These are phyloP conservation scores for Ciconia boyciana DNA, from an alignment of 2,113 vertebrate genomes.

Conservation along the genomic window DNA sequence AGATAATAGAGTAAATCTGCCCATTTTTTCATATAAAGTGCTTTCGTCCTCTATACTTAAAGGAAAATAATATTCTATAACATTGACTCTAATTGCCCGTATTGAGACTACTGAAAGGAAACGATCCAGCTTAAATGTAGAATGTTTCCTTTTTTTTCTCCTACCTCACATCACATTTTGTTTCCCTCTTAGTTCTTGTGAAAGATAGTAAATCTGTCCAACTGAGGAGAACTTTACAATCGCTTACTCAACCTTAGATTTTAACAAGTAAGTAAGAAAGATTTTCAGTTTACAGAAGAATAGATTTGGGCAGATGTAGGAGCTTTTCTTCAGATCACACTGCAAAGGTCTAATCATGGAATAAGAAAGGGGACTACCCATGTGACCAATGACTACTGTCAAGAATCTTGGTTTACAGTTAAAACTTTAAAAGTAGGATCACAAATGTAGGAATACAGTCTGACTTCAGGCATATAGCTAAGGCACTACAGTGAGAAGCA, in stretches of 20 bases:
- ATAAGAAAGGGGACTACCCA: background rate
- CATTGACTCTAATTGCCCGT: background rate
- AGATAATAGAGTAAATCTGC: background rate
- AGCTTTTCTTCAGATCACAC: background rate
- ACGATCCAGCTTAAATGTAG: background rate
- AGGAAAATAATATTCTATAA: background rate
- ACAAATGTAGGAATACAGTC: background rate
- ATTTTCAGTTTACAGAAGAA: background rate
- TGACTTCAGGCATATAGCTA: background rate
- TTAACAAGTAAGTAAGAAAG: background rate
- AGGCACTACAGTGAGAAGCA: background rate
- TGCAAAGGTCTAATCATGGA: background rate
- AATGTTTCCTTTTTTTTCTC: background rate
- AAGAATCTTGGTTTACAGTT: background rate
- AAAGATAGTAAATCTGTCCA: background rate
- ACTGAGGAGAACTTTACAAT: background rate
- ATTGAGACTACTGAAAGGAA: background rate
- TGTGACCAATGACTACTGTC: background rate
- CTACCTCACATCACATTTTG: background rate
- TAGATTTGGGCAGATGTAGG: background rate
- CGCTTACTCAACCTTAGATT: background rate
- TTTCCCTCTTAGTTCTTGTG: background rate
- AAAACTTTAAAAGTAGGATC: background rate
- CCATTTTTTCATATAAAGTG: background rate
- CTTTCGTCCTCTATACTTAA: background rate